Base-by-base conservation (phyloP, 2,888 invertebrate genomes). In the Macropis europaea region DNA sequence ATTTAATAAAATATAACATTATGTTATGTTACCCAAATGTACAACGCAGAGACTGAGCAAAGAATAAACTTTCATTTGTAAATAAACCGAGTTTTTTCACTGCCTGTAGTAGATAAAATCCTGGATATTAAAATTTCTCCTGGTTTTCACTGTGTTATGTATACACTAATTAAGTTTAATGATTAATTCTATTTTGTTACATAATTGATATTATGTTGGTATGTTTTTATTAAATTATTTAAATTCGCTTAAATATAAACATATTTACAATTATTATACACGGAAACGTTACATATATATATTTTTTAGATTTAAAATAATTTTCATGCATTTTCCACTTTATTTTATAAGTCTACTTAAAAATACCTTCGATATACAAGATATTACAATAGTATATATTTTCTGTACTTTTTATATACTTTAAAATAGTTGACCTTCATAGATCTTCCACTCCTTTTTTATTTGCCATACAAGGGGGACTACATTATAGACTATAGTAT, bases 41-140 rank as follows among this genome's bases (percentile, higher is more conserved):
- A 76, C 53, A 73, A 76, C 63, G 36, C 56, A 63, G 70, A 78
- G 69, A 79, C 70, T 79, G 62, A 79, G 57, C 32, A 59, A 62
- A 66, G 13, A 71, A 78, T 67, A 79, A 70, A 71, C 63, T 40
- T 61, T 50, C 30, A 28, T 63, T 66, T 67, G 45, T 54, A 15
- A 67, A 59, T 42, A 77, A 60, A n/a, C n/a, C n/a, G n/a, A n/a
- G n/a, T n/a, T n/a, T n/a, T n/a, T n/a, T n/a, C n/a, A n/a, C n/a
- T n/a, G n/a, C n/a, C n/a, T n/a, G n/a, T n/a, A n/a, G n/a, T n/a
- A n/a, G n/a, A n/a, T n/a, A n/a, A n/a, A n/a, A n/a, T n/a, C n/a
- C n/a, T n/a, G n/a, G n/a, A n/a, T n/a, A n/a, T n/a, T n/a, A n/a
- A n/a, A n/a, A n/a, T n/a, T n/a, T n/a, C n/a, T n/a, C n/a, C n/a